Conservation (phyloP, 2,888 invertebrate species). For the Pachycephus smyrnensis region DNA sequence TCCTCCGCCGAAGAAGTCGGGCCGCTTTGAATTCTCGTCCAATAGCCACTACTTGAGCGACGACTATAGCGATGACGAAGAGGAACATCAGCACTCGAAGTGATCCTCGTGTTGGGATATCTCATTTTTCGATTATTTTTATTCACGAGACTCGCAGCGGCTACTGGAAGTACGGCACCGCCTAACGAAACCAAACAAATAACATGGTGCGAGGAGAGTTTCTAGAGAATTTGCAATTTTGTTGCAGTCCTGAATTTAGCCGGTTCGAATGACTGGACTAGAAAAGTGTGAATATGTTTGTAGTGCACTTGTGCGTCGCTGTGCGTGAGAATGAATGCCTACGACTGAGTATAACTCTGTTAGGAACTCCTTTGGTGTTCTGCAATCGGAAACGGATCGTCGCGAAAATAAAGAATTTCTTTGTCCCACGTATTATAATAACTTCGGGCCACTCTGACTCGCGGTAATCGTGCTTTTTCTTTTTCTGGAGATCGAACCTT, state of each 20-base stretch:
- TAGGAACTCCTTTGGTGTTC: not conserved
- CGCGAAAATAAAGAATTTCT: not conserved
- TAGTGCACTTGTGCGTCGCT: not conserved
- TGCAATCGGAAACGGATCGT: not conserved
- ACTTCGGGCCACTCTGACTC: not conserved
- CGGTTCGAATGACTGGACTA: not conserved
- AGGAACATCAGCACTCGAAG: slow-evolving; percentile 55
- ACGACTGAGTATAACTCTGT: not conserved
- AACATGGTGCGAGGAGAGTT: not conserved
- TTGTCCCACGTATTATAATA: not conserved
- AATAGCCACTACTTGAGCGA: slow-evolving; percentile 60
- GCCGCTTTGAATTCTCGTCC: slow-evolving; percentile 63
- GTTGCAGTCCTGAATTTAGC: not conserved
- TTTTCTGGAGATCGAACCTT: not conserved
- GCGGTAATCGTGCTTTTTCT: not conserved
- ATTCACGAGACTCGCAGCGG: not conserved
- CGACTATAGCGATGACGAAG: slow-evolving; percentile 65
- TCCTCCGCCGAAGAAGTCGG: slow-evolving; percentile 68
- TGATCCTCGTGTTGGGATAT: slow-evolving; percentile 35
- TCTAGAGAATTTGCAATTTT: not conserved
- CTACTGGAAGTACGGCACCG: not conserved
- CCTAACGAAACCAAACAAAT: not conserved
- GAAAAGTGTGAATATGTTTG: not conserved
- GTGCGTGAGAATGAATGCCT: not conserved
- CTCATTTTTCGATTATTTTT: slow-evolving; percentile 1